Evolutionary conservation across 2,797 vertebrate species (phyloP), one percentile per base, ranked within the genome.

Genomic region (Peromyscus attwateri): DNA sequence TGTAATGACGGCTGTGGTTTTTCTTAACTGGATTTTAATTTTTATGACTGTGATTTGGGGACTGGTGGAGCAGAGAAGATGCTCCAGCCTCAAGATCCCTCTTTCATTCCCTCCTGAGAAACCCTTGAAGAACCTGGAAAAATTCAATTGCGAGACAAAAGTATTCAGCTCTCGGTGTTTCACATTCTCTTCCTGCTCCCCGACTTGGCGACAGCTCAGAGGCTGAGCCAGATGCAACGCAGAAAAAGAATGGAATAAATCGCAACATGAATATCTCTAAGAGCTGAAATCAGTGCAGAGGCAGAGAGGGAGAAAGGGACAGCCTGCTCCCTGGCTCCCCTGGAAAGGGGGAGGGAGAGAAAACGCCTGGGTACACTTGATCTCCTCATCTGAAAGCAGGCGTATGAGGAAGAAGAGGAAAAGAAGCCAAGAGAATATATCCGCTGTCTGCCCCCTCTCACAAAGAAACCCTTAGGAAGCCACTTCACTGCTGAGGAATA

Each of bases 191-290:
- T 97, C 87, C 46, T 37, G 25, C 37, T 98, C 97, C 97, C 97
- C 34, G 14, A 95, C 98, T 97, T 98, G 97, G 95, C 97, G 98
- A 97, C 92, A 97, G 96, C 95, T 82, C 97, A 12, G 95, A 96
- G 98, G 97, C 91, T 98, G 98, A 98, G 98, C 98, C 98, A 98
- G 98, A 98, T 98, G 98, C 98, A 98, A 97, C 98, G 97, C 95
- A 97, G 97, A 98, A 98, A 98, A 96, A 95, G 98, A 98, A 98
- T 10, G 90, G 96, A 96, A 97, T 98, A 97, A 97, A 98, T 96
- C 97, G 97, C 95, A 88, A 87, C 85, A 90, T 52, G 97, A 98
- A 97, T 94, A 96, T 98, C 94, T 97, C 94, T 82, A 37, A 0
- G 34, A 80, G 90, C 93, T 97, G 94, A 1, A n/a, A 68, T 3